These are phyloP conservation scores for Leuciscus idus DNA, from an alignment of 2,113 vertebrate species.

Conservation along the genomic window DNA sequence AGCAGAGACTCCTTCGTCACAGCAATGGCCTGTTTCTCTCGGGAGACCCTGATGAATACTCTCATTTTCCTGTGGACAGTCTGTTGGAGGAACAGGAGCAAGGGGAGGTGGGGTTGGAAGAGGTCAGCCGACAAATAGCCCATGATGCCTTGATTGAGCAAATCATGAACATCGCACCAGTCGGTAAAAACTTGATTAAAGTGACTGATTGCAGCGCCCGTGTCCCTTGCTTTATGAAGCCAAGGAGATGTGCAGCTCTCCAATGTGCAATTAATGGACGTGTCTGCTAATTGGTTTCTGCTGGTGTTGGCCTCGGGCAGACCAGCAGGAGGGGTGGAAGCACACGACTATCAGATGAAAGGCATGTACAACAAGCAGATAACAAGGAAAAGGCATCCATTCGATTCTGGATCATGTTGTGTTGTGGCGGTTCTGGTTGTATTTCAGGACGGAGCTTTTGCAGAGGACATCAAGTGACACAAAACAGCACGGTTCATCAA, in stretches of 20 bases:
- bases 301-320: not conserved
- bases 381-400: not conserved
- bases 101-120: not conserved
- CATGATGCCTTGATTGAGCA: conserved; percentile 46
- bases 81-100: conserved; percentile 20
- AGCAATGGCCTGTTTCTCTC: conserved; percentile 25
- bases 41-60: conserved; percentile 54
- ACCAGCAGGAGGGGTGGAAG: conserved; percentile 5
- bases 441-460: not conserved
- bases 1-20: conserved; percentile 44
- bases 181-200: conserved; percentile 55
- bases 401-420: not conserved
- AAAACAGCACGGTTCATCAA: not conserved
- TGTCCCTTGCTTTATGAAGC: not conserved
- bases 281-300: conserved; percentile 54
- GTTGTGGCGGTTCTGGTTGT: not conserved
- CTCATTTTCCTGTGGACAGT: conserved; percentile 54
- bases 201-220: conserved; percentile 42
- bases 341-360: not conserved
- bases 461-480: not conserved
- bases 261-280: conserved; percentile 48
- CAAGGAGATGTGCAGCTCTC: conserved; percentile 14
- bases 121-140: conserved; percentile 37
- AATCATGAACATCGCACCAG: conserved; percentile 45
- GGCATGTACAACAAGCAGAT: not conserved